Evolutionary conservation across 35 echinoderm and acorn worm species (phyloP).

Genomic region (Ophiothrix spiculata): DNA sequence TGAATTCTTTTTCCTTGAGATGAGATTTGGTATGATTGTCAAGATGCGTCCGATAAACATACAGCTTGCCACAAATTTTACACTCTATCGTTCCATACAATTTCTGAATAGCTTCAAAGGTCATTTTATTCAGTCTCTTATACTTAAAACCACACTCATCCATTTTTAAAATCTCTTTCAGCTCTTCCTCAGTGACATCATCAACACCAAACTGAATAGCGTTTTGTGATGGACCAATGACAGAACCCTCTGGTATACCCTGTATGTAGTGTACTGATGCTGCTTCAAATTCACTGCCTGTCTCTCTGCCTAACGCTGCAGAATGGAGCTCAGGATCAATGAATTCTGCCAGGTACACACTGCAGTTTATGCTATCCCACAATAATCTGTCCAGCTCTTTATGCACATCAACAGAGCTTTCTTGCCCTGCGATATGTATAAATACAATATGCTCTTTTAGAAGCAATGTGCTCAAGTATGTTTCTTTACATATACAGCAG

Average conservation of each 20-base stretch:
- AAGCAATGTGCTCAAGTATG: constrained; percentile 15
- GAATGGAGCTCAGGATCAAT: not conserved
- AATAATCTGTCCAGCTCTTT: not conserved
- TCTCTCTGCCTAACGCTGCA: not conserved
- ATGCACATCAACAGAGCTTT: too few species aligned
- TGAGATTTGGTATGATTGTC: constrained; percentile 19
- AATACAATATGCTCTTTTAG: not conserved
- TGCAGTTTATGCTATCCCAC: not conserved
- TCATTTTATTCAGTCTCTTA: not conserved
- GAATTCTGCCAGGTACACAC: not conserved
- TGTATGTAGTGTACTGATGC: not conserved
- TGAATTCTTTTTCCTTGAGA: constrained; percentile 10
- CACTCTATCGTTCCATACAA: constrained; percentile 23
- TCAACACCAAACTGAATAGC: not conserved
- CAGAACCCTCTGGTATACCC: not conserved
- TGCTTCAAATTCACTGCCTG: not conserved
- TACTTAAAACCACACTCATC: not conserved
- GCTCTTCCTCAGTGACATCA: not conserved
- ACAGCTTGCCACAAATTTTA: constrained; percentile 33
- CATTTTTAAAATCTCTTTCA: not conserved
- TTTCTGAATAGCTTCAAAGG: not conserved
- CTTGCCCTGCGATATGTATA: too few species aligned
- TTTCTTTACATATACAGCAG: constrained; percentile 12
- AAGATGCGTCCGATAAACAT: not conserved
- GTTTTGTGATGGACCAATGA: not conserved